phyloP scores from a whole-genome alignment of 2,113 vertebrate genomes.

The Orthonyx spaldingii region DNA sequence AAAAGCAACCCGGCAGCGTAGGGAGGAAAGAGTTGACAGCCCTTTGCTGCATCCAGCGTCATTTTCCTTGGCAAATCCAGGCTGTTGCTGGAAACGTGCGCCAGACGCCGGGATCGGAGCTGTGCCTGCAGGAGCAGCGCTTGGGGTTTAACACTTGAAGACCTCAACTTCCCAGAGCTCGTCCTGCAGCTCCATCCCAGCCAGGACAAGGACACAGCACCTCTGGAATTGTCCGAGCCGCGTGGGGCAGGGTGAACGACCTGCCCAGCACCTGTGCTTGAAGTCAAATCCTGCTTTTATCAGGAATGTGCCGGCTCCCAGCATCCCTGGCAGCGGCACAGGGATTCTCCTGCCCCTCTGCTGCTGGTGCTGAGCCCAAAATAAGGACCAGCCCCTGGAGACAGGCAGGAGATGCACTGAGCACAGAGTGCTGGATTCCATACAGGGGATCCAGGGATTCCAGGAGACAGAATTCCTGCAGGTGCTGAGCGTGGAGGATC shows the following conservation, averaged over 20 bases:
- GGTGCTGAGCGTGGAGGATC: accelerated
- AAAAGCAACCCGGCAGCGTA: neutral
- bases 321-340: neutral
- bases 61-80: constrained; percentile 21
- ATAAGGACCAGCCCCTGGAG: neutral
- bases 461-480: accelerated
- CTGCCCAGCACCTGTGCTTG: neutral
- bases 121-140: neutral
- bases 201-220: neutral
- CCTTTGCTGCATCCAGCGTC: neutral
- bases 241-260: neutral
- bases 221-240: neutral
- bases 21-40: constrained; percentile 44
- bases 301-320: neutral
- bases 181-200: neutral
- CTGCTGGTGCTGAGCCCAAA: neutral
- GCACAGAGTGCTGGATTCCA: accelerated
- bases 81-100: neutral
- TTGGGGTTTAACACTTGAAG: constrained; percentile 36
- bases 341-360: neutral
- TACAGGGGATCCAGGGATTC: neutral
- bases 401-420: neutral
- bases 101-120: neutral
- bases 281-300: neutral
- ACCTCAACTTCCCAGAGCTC: neutral